Conservation (phyloP, 2,888 invertebrate genomes). For the Cerastis rubricosa region DNA sequence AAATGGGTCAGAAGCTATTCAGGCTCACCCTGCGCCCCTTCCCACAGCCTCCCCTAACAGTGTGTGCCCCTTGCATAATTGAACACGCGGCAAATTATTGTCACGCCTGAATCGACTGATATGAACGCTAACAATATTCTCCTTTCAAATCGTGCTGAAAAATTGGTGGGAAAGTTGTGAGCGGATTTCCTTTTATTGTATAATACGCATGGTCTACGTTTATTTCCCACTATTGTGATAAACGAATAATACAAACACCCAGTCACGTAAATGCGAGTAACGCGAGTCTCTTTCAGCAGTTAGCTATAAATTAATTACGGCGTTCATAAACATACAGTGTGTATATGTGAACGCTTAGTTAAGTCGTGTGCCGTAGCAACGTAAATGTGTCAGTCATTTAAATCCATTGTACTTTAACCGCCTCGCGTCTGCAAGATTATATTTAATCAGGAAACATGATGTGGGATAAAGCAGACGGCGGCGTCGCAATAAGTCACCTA, state of each 20-base stretch:
- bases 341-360: conserved; percentile 41
- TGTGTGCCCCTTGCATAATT: conserved; percentile 88
- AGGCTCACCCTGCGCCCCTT: conserved; percentile 72
- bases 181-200: conserved; percentile 13
- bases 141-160: conserved; percentile 65
- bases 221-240: conserved; percentile 8
- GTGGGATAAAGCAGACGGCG: conserved; percentile 63
- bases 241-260: conserved; percentile 23
- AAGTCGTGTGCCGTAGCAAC: conserved; percentile 39
- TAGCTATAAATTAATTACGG: conserved; percentile 41
- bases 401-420: conserved; percentile 74
- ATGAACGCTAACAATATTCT: conserved; percentile 76
- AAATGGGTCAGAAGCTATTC: conserved; percentile 90
- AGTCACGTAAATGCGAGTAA: conserved; percentile 10
- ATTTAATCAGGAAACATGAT: conserved; percentile 77
- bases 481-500: conserved; percentile 56
- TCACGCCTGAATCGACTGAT: conserved; percentile 80
- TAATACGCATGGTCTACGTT: not conserved
- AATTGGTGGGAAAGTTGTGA: conserved; percentile 14
- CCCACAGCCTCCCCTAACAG: conserved; percentile 75
- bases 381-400: conserved; percentile 67
- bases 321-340: conserved; percentile 22
- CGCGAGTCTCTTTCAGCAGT: conserved; percentile 33
- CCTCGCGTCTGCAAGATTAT: conserved; percentile 72
- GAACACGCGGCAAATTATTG: conserved; percentile 88